A percentile compares a stretch with the other conserved stretches of the same genome.
phyloP scores from a whole-genome alignment of 64 coral and sea anemone species.

The Montipora foliosa region DNA sequence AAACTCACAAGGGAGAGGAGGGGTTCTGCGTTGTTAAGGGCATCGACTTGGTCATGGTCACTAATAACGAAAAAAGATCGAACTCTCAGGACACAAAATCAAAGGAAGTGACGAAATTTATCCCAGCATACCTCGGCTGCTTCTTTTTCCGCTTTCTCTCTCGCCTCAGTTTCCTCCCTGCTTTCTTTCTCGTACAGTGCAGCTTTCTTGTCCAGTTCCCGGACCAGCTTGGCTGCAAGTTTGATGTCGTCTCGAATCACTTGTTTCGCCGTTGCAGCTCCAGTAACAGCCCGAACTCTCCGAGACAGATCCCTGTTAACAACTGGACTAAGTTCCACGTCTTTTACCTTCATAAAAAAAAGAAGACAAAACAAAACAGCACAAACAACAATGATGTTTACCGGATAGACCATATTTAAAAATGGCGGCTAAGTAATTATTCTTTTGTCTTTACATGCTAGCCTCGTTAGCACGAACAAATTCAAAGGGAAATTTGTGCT shows the following conservation, averaged over 20 bases:
- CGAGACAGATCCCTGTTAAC: slow-evolving; percentile 93
- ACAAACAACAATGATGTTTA: neutral
- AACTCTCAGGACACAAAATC: too few species aligned
- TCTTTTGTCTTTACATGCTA: too few species aligned
- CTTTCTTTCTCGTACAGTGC: slow-evolving; percentile 84
- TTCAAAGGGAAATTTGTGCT: too few species aligned
- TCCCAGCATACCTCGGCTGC: slow-evolving; percentile 73
- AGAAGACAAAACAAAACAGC: neutral
- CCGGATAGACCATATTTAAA: too few species aligned
- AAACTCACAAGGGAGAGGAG: too few species aligned
- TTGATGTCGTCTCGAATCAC: slow-evolving; percentile 91
- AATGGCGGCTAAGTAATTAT: too few species aligned
- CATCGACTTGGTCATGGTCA: too few species aligned
- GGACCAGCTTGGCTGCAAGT: slow-evolving; percentile 81
- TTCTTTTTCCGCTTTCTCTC: slow-evolving; percentile 91
- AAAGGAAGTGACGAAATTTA: neutral
- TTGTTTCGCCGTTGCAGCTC: slow-evolving; percentile 86
- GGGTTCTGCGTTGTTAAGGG: too few species aligned
- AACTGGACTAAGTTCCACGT: slow-evolving; percentile 84
- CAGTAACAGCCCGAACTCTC: slow-evolving; percentile 84
- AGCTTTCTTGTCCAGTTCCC: slow-evolving; percentile 80
- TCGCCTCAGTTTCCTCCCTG: slow-evolving; percentile 71
- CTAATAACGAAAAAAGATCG: too few species aligned
- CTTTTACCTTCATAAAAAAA: slow-evolving; percentile 73
- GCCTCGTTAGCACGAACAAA: too few species aligned